phyloP scores from a whole-genome alignment of 2,113 vertebrate species.

The Pygathrix nemaeus region DNA sequence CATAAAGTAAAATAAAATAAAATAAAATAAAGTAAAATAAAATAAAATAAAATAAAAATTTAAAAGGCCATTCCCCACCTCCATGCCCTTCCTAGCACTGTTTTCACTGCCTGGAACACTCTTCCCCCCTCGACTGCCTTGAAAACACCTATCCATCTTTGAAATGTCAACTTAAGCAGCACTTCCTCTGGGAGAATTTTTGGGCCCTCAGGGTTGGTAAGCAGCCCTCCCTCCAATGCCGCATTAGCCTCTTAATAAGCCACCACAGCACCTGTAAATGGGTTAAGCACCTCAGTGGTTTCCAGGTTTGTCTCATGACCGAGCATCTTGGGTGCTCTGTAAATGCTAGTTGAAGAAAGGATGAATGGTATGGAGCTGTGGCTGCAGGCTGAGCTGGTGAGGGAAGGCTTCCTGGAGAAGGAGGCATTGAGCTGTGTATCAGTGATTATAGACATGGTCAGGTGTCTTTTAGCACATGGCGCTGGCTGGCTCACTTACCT shows the following conservation, averaged over 20 bases:
- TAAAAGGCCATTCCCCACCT: not conserved
- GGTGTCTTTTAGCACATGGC: no score
- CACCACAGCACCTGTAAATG: not conserved
- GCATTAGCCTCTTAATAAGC: not conserved
- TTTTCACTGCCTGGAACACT: not conserved
- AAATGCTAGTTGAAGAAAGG: not conserved
- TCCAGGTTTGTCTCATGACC: not conserved
- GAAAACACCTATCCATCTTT: not conserved
- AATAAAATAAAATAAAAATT: no score
- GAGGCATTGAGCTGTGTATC: not conserved
- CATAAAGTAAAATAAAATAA: no score
- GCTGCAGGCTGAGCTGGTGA: not conserved
- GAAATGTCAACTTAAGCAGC: not conserved
- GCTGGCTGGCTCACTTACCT: not conserved
- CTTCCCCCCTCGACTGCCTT: not conserved
- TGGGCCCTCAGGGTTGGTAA: not conserved
- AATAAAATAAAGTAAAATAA: no score
- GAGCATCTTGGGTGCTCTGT: not conserved
- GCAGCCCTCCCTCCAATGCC: not conserved
- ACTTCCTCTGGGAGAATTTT: not conserved
- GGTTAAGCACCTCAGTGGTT: not conserved
- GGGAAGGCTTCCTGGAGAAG: not conserved
- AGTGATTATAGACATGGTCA: not conserved
- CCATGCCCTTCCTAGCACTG: not conserved
- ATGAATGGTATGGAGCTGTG: accelerated